Percentiles rank a stretch among this genome's conserved stretches.
Evolutionary conservation across 2,113 vertebrate species (phyloP).

Genomic region (Sinocyclocheilus anophthalmus): DNA sequence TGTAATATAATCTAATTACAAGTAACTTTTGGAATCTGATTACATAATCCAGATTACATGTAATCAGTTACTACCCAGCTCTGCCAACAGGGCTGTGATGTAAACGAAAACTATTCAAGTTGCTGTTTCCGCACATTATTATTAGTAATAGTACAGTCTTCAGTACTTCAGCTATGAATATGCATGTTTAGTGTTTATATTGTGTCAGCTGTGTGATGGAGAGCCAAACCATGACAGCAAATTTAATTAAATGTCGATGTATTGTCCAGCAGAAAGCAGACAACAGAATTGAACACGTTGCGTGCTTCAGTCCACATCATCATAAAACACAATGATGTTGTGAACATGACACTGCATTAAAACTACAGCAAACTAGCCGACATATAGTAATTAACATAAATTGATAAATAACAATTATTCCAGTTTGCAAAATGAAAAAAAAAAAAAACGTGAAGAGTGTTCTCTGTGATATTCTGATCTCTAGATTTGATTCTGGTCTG

Average conservation of each 20-base stretch:
- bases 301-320: background rate
- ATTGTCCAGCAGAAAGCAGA: conserved; percentile 9
- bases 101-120: background rate
- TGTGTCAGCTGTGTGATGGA: background rate
- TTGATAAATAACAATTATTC: background rate
- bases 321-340: background rate
- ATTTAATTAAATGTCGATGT: conserved; percentile 15
- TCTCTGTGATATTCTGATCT: background rate
- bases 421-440: background rate
- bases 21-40: no score
- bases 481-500: background rate
- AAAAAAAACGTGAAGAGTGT: background rate
- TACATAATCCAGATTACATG: no score
- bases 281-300: background rate
- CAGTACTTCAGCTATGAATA: background rate
- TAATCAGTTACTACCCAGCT: no score
- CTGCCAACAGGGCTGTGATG: background rate
- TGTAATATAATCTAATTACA: no score
- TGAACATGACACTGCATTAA: conserved; percentile 24
- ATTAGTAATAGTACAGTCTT: background rate
- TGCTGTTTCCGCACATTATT: background rate
- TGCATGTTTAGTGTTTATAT: background rate
- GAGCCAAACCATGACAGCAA: background rate
- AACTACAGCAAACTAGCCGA: background rate
- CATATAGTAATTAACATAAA: background rate